Base-by-base conservation (phyloP, 2,113 vertebrate genomes). In the Cathartes aura region DNA sequence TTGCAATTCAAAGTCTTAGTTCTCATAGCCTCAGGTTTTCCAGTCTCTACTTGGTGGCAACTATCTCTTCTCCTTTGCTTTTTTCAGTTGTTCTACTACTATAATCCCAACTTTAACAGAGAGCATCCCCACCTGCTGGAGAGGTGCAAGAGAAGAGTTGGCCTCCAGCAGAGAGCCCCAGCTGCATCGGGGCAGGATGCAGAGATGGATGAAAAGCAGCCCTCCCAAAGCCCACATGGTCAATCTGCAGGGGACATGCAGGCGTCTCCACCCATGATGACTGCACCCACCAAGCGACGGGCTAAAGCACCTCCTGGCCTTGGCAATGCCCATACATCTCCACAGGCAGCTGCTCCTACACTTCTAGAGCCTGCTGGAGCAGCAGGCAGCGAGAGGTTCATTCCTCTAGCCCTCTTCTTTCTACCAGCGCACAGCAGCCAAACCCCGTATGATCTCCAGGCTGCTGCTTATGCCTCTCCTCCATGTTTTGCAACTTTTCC, bases 381-480 rank as follows among this genome's bases (percentile, higher is more conserved):
- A 81, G 43, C 26, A 55, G 74, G 14, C 19, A 38, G 15, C 0
- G 4, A 55, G 48, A 82, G 14, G 6, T 43, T 76, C 68, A 29
- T 71, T 27, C 26, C 27, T 47, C 26, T 64, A 19, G 6, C 16
- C 20, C 14, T 30, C 32, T 55, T 62, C 38, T 30, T 75, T 66
- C 38, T 58, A 22, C 38, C 40, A 50, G 5, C 1, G 6, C 59
- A 22, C 40, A 56, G 58, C 67, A 81, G 62, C 40, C 26, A n/a
- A 76, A 50, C 7, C 4, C 8, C 0, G 0, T 2, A 6, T 60
- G 14, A 23, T 10, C 32, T 85, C 50, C 45, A n/a, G 19, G 3
- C 4, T 48, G 34, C n/a, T 82, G 20, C 23, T 60, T 29, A 7
- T 9, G 17, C 27, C 15, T 76, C 52, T 66, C 63, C 0, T 1